Evolutionary conservation across 2,113 vertebrate species (phyloP).

Genomic region (Nyctereutes procyonoides): DNA sequence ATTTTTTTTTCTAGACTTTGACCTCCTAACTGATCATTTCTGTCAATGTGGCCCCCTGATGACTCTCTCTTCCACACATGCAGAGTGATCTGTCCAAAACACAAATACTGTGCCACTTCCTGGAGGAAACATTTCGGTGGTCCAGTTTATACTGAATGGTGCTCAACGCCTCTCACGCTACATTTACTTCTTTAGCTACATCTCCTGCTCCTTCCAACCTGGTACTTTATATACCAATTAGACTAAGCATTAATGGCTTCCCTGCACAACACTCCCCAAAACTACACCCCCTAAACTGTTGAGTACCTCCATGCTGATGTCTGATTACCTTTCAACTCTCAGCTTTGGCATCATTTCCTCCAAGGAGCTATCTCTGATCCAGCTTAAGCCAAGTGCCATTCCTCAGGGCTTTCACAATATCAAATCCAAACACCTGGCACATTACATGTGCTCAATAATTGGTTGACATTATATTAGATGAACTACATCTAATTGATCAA

Average conservation of each 20-base stretch:
- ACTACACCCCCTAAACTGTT: neutral
- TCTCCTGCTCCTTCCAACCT: neutral
- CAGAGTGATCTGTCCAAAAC: neutral
- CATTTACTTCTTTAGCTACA: neutral
- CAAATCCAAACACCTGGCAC: neutral
- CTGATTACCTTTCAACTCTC: neutral
- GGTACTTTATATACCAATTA: neutral
- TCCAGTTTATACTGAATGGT: neutral
- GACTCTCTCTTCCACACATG: neutral
- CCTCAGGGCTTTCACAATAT: neutral
- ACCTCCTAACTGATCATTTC: neutral
- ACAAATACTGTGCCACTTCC: neutral
- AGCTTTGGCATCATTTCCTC: neutral
- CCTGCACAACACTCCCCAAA: neutral
- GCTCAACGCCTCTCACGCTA: neutral
- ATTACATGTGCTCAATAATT: neutral
- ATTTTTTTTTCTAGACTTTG: neutral
- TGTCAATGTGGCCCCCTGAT: neutral
- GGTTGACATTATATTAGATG: neutral
- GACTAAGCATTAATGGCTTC: neutral
- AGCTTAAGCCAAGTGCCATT: neutral
- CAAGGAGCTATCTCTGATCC: neutral
- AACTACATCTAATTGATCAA: neutral
- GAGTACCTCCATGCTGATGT: neutral
- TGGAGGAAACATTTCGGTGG: neutral